Evolutionary conservation across 2,797 vertebrate species (phyloP).

Genomic region (Oreochromis grahami): DNA sequence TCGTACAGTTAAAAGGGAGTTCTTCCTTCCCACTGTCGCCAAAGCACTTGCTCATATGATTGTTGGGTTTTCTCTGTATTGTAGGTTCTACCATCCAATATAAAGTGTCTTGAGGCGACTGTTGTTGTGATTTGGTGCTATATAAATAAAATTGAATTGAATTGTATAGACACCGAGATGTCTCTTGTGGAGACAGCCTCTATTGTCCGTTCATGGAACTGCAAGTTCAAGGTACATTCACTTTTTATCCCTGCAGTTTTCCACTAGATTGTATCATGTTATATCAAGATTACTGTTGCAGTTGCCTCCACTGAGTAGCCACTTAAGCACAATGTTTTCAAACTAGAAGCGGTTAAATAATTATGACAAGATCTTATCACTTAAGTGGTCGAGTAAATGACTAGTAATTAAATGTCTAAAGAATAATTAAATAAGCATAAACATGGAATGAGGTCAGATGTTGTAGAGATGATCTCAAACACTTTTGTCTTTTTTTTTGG

Average conservation of each 20-base stretch:
- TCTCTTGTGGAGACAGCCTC: neutral
- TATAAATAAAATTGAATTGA: neutral
- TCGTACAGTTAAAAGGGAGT: neutral
- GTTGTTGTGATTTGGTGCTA: neutral
- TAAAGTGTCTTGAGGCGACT: accelerated
- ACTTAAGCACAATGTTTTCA: neutral
- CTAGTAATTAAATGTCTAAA: neutral
- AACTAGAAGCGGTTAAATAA: neutral
- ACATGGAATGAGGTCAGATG: neutral
- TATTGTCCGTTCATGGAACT: neutral
- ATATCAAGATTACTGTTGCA: neutral
- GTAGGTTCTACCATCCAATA: neutral
- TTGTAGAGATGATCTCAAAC: neutral
- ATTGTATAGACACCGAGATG: neutral
- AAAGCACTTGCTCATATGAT: neutral
- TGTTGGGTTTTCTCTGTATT: neutral
- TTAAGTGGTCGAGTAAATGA: neutral
- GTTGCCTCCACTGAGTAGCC: neutral
- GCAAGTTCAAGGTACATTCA: neutral
- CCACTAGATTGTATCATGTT: neutral
- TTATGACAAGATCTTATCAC: neutral
- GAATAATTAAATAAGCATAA: neutral
- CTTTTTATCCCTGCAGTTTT: neutral
- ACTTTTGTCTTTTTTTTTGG: neutral
- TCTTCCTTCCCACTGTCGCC: neutral